Base-by-base conservation (phyloP, 2,113 vertebrate genomes). In the Alectura lathami region DNA sequence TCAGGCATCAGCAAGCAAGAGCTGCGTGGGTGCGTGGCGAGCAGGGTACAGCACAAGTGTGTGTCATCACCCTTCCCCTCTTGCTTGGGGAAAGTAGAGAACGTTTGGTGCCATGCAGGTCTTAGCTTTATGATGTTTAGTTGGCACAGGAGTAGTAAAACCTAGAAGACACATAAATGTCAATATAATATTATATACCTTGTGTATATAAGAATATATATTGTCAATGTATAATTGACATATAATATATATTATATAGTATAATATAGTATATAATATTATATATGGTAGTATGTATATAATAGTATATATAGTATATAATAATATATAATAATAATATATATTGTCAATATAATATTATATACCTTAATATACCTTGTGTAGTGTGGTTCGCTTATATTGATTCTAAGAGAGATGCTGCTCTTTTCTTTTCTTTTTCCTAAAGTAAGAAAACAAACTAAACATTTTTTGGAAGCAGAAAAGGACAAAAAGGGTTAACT, bases 1-100 rank as follows among this genome's bases (percentile, higher is more conserved):
- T 68, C 81, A 92, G 88, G 83, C 79, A 86, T 88, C 47, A 78
- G 68, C 79, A 72, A 40, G 34, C 51, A 83, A 80, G 91, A 90
- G 26, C 42, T 74, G 47, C 0, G 42, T 78, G 80, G 68, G 51
- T 78, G 64, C 70, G 4, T 60, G 77, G 68, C 88, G 70, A 64
- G n/a, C 67, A 72, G 43, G 9, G 26, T 59, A 10, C 32, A 18
- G 51, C 5, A 3, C 13, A 27, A 70, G 30, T 50, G 34, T 63
- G 83, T 80, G 15, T 62, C 60, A 40, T 63, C 51, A 59, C 40
- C 11, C 43, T 78, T 91, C 59, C 8, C 1, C 5, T 80, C n/a
- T 50, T 83, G 21, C 36, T 42, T 76, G 63, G 29, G 9, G 29
- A 78, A 47, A 24, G 18, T 32, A 42, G 32, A 56, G 59, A 86